Evolutionary conservation across 2,797 vertebrate genomes (phyloP).

Genomic region (Xyrichtys novacula): DNA sequence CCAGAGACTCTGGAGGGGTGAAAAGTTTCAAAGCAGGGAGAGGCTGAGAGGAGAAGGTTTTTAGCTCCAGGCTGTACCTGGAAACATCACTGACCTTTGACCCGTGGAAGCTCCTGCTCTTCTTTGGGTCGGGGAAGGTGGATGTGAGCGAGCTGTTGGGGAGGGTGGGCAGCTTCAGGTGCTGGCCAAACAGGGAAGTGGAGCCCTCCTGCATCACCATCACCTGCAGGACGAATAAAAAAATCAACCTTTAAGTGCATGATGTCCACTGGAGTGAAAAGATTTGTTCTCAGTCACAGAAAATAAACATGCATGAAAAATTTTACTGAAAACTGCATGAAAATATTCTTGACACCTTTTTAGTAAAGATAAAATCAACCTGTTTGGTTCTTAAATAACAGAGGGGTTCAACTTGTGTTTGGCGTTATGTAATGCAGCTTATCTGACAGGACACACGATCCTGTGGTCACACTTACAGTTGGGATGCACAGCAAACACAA

Average conservation of each 20-base stretch:
- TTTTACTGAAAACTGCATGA: no score
- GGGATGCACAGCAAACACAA: no score
- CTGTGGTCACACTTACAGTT: neutral
- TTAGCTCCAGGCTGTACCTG: constrained; percentile 34
- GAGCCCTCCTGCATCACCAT: constrained; percentile 94
- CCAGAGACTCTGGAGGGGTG: constrained; percentile 48
- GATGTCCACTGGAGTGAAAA: no score
- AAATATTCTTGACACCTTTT: no score
- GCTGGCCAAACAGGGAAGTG: constrained; percentile 88
- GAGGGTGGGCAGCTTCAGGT: constrained; percentile 89
- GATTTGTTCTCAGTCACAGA: no score
- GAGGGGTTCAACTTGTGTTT: no score
- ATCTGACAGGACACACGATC: neutral
- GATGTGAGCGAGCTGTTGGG: constrained; percentile 87
- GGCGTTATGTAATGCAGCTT: no score
- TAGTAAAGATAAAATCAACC: no score
- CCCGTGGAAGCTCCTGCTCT: constrained; percentile 89
- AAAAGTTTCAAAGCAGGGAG: constrained; percentile 31
- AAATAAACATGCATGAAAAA: no score
- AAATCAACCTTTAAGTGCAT: no score
- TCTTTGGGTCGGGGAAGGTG: constrained; percentile 89
- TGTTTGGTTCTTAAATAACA: no score
- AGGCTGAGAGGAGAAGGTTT: neutral
- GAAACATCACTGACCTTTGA: constrained; percentile 87
- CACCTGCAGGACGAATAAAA: constrained; percentile 78